Evolutionary conservation across 2,797 vertebrate species (phyloP).

Genomic region (Clarias laeviceps): DNA sequence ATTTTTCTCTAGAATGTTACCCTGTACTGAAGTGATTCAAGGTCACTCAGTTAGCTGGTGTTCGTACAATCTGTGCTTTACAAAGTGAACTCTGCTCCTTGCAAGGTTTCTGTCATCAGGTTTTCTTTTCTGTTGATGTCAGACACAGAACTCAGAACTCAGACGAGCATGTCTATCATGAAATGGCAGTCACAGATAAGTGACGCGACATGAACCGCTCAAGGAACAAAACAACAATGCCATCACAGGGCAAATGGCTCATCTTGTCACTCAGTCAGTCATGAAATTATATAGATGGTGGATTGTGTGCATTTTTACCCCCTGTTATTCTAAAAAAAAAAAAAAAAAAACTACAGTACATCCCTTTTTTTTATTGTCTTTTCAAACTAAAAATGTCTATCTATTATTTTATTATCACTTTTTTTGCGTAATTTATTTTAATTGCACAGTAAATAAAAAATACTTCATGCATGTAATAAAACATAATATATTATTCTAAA

Average conservation of each 20-base stretch:
- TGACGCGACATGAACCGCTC: constrained; percentile 12
- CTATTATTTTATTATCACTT: background rate
- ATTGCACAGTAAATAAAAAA: background rate
- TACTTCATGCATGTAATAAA: too few relatives aligned
- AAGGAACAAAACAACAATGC: constrained; percentile 24
- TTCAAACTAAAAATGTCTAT: background rate
- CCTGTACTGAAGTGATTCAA: background rate
- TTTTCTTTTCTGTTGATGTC: constrained; percentile 19
- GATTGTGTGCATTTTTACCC: background rate
- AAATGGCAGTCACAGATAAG: constrained; percentile 22
- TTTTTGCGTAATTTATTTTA: background rate
- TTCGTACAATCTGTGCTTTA: background rate
- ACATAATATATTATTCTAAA: too few relatives aligned
- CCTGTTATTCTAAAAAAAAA: background rate
- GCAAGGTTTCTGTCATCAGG: background rate
- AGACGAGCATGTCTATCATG: constrained; percentile 36
- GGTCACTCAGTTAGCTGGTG: background rate
- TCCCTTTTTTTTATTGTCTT: background rate
- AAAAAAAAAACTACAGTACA: background rate
- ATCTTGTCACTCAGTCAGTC: constrained; percentile 48
- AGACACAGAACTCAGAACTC: constrained; percentile 13
- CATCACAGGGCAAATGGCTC: constrained; percentile 39
- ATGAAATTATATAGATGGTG: constrained; percentile 7
- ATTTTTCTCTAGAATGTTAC: too few relatives aligned
- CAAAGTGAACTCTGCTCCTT: background rate